Conservation (phyloP, 2,888 invertebrate species). For the Limnephilus auricula region DNA sequence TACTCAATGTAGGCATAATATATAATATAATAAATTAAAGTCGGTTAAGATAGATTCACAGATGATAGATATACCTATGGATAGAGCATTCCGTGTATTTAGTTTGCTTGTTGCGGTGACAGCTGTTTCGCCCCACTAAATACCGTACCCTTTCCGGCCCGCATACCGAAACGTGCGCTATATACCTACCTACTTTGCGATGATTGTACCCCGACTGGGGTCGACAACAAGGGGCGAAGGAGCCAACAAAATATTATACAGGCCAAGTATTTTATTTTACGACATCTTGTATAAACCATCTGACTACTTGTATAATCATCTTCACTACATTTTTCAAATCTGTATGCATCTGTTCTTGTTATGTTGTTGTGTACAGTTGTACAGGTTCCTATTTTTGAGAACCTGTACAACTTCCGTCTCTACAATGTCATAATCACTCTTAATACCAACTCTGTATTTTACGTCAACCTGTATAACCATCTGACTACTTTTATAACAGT, state of each 20-base stretch:
- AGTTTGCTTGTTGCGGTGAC: background rate
- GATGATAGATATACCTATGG: background rate
- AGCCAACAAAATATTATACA: background rate
- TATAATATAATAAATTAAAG: background rate
- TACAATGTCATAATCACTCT: no score
- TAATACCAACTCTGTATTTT: no score
- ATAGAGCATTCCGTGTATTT: background rate
- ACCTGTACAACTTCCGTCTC: no score
- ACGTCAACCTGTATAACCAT: no score
- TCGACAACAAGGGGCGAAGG: background rate
- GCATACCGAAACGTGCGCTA: conserved; percentile 3
- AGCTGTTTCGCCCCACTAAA: conserved; percentile 18
- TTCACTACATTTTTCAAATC: no score
- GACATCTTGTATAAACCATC: no score
- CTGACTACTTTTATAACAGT: no score
- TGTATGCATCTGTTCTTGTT: no score
- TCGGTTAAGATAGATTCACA: background rate
- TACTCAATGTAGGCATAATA: background rate
- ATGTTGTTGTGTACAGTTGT: no score
- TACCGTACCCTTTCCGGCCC: conserved; percentile 19
- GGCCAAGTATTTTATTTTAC: no score
- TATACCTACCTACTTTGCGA: background rate
- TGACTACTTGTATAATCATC: no score
- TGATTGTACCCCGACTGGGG: background rate
- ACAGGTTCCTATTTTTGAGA: no score